phyloP scores from a whole-genome alignment of 2,888 invertebrate species.

The Myathropa florea region DNA sequence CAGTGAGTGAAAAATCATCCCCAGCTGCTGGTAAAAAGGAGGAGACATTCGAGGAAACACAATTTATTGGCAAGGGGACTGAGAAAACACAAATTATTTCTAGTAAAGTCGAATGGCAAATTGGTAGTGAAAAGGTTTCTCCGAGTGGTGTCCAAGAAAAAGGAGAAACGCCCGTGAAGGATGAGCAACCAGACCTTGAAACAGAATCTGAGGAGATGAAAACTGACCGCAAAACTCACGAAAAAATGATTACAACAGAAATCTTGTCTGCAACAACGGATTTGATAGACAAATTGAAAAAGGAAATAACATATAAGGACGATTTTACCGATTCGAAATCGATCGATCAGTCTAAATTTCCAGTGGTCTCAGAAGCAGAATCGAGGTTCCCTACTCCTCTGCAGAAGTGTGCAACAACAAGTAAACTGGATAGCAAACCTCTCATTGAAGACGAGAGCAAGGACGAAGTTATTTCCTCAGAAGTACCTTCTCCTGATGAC shows the following conservation, averaged over 20 bases:
- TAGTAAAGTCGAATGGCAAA: conserved; percentile 1
- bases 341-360: not conserved
- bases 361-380: conserved; percentile 3
- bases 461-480: not conserved
- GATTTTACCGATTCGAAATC: not conserved
- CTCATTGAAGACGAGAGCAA: no score
- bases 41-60: no score
- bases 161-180: not conserved
- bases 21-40: conserved; percentile 43
- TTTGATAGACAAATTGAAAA: not conserved
- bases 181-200: not conserved
- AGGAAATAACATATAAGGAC: not conserved
- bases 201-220: not conserved
- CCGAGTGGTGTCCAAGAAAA: not conserved
- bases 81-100: conserved; percentile 11
- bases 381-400: conserved; percentile 25
- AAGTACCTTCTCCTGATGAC: not conserved
- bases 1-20: conserved; percentile 34
- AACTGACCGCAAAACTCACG: not conserved
- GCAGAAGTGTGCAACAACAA: not conserved
- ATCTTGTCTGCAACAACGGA: not conserved
- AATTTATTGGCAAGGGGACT: no score
- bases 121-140: not conserved
- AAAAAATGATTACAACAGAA: not conserved
- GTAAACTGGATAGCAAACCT: not conserved